Percentiles rank a stretch among this genome's conserved stretches.
phyloP scores from a whole-genome alignment of 2,797 vertebrate species.

The Oryzias dopingdopingensis region DNA sequence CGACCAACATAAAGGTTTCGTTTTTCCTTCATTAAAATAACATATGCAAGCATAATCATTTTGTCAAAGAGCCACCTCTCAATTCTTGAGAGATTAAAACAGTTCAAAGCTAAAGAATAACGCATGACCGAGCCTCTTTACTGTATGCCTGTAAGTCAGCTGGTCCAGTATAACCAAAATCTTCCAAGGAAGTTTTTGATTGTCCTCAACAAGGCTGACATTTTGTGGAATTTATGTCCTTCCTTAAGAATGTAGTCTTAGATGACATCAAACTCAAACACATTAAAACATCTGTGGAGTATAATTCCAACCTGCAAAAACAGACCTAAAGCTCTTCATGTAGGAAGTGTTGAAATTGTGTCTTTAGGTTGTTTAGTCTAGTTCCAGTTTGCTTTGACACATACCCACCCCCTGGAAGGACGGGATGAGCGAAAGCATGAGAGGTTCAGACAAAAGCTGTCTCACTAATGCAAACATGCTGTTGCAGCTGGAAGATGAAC shows the following conservation, averaged over 20 bases:
- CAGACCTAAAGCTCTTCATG: no score
- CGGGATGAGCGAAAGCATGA: constrained; percentile 10
- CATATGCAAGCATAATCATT: no score
- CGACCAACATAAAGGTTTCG: no score
- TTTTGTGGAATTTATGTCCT: constrained; percentile 50
- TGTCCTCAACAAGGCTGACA: constrained; percentile 70
- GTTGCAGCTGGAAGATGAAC: constrained; percentile 32
- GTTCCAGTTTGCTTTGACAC: constrained; percentile 50
- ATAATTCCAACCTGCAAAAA: constrained; percentile 29
- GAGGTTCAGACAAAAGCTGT: constrained; percentile 34
- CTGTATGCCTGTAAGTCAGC: no score
- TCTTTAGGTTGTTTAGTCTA: constrained; percentile 75
- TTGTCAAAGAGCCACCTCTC: no score
- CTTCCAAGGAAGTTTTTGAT: background rate
- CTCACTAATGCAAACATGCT: constrained; percentile 65
- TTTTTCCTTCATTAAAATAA: no score
- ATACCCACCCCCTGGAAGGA: no score
- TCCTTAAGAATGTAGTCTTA: constrained; percentile 46
- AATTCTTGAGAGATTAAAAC: no score
- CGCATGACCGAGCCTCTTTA: no score
- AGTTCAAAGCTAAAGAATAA: no score
- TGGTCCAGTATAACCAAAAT: no score
- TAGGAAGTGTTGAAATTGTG: no score
- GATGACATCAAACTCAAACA: background rate
- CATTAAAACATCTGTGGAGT: constrained; percentile 17